phyloP scores from a whole-genome alignment of 1,140 invertebrate genomes.

The Drosophila ananassae region DNA sequence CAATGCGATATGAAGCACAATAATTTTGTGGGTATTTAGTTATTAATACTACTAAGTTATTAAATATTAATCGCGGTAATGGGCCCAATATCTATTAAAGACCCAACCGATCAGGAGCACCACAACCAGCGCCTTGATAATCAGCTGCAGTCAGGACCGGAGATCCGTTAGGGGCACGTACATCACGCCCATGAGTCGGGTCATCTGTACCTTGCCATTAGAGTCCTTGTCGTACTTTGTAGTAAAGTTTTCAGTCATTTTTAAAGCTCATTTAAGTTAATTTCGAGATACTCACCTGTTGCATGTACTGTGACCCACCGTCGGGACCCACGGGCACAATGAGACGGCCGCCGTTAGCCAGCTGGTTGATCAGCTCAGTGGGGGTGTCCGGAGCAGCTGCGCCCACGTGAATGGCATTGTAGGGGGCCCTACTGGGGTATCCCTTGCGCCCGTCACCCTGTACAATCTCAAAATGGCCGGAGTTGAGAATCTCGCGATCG shows the following conservation, averaged over 20 bases:
- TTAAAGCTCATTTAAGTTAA: neutral
- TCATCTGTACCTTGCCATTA: slow-evolving; percentile 91
- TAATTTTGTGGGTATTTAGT: slow-evolving; percentile 6
- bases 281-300: slow-evolving; percentile 85
- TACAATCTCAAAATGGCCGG: slow-evolving; percentile 88
- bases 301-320: slow-evolving; percentile 92
- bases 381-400: slow-evolving; percentile 93
- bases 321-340: slow-evolving; percentile 96
- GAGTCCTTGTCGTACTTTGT: slow-evolving; percentile 92
- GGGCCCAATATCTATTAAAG: slow-evolving; percentile 41
- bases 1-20: slow-evolving; percentile 23
- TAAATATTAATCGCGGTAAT: slow-evolving; percentile 23
- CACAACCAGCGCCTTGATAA: slow-evolving; percentile 27
- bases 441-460: slow-evolving; percentile 94
- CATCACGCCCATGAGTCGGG: slow-evolving; percentile 96
- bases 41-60: slow-evolving; percentile 6
- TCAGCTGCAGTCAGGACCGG: slow-evolving; percentile 63
- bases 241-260: neutral
- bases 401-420: slow-evolving; percentile 89
- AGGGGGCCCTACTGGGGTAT: slow-evolving; percentile 89
- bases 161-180: slow-evolving; percentile 97
- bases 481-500: slow-evolving; percentile 88
- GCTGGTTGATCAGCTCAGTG: slow-evolving; percentile 88
- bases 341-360: slow-evolving; percentile 93
- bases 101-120: slow-evolving; percentile 42